Conservation (phyloP, 2,797 vertebrate genomes). For the Chaunax sp. region DNA sequence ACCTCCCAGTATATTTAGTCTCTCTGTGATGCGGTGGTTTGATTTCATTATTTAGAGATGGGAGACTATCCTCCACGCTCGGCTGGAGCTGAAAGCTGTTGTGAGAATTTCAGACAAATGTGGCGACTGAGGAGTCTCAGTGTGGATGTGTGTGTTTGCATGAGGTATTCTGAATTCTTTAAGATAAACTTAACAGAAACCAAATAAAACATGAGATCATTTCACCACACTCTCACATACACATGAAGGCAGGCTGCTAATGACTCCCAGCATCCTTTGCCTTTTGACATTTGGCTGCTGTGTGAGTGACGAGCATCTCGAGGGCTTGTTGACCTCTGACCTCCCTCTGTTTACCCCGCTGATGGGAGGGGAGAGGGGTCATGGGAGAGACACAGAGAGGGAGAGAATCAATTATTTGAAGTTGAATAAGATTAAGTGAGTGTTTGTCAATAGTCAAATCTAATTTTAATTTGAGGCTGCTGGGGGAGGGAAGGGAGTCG, state of each 20-base stretch:
- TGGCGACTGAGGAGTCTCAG: slow-evolving; percentile 16
- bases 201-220: background rate
- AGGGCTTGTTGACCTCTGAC: slow-evolving; percentile 70
- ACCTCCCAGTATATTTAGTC: slow-evolving; percentile 30
- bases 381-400: slow-evolving; percentile 1
- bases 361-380: slow-evolving; percentile 32
- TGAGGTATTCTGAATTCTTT: slow-evolving; percentile 33
- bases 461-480: slow-evolving; percentile 34
- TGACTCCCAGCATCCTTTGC: slow-evolving; percentile 67
- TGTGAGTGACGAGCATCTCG: slow-evolving; percentile 75
- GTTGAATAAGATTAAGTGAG: slow-evolving; percentile 51
- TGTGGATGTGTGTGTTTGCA: slow-evolving; percentile 3
- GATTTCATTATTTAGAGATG: slow-evolving; percentile 75
- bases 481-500: background rate
- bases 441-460: slow-evolving; percentile 38
- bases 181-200: slow-evolving; percentile 22
- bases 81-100: slow-evolving; percentile 49
- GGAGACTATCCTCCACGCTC: slow-evolving; percentile 56
- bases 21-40: slow-evolving; percentile 28
- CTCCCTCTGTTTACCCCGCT: slow-evolving; percentile 64
- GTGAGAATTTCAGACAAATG: slow-evolving; percentile 52
- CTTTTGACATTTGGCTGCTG: slow-evolving; percentile 62
- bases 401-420: slow-evolving; percentile 50
- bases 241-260: slow-evolving; percentile 45
- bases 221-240: slow-evolving; percentile 8